Conservation (phyloP, 1,140 invertebrate genomes). For the Cheumatopsyche charites region DNA sequence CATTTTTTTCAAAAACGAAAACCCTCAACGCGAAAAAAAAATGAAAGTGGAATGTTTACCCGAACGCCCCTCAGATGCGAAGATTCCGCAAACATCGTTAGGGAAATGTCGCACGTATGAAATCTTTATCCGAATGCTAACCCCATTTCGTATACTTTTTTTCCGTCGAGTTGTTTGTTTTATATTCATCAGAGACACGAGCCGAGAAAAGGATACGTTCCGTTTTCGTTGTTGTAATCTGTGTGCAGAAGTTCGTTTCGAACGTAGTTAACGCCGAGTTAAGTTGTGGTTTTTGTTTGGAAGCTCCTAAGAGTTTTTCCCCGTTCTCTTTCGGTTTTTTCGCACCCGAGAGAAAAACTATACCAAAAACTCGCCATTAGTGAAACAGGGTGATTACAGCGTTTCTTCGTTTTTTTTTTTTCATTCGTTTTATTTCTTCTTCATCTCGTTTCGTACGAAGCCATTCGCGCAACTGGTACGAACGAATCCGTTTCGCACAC, state of each 20-base stretch:
- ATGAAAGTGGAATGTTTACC: constrained; percentile 8
- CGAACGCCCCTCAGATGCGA: constrained; percentile 1
- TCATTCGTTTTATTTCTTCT: background rate
- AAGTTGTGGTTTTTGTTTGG: constrained; percentile 9
- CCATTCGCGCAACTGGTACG: constrained; percentile 6
- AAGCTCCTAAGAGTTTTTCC: constrained; percentile 2
- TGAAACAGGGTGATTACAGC: constrained; percentile 1
- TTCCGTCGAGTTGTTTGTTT: too few species aligned
- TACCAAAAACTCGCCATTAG: constrained; percentile 4
- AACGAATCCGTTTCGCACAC: constrained; percentile 1
- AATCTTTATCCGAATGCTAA: too few species aligned
- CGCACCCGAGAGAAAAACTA: background rate
- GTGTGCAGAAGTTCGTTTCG: background rate
- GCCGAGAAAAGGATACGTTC: too few species aligned
- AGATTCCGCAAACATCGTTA: constrained; percentile 7
- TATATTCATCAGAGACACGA: too few species aligned
- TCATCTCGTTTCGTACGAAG: background rate
- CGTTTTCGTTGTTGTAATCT: too few species aligned
- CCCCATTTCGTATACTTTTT: too few species aligned
- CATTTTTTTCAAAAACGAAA: too few species aligned
- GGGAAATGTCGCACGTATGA: background rate
- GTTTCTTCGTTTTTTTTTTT: constrained; percentile 2
- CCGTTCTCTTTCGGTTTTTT: background rate
- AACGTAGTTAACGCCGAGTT: background rate
- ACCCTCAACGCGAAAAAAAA: background rate